These are phyloP conservation scores for Parthenolecanium corni DNA, from an alignment of 2,888 invertebrate species.

Conservation along the genomic window DNA sequence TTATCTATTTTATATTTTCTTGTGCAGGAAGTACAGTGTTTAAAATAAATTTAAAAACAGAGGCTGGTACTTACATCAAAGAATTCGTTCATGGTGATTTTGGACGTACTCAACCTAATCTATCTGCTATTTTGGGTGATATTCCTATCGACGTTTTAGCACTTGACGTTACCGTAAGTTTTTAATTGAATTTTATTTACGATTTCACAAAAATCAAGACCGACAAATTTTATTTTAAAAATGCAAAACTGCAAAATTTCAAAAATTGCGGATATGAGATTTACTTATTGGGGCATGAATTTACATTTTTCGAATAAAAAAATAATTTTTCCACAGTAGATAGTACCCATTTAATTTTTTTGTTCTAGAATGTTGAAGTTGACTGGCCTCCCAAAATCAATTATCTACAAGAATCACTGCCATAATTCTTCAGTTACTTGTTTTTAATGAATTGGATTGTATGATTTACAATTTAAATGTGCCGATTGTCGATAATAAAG, in stretches of 20 bases:
- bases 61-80: conserved; percentile 93
- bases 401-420: conserved; percentile 6
- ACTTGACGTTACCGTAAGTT: conserved; percentile 57
- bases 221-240: too few species aligned
- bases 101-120: conserved; percentile 68
- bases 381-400: conserved; percentile 29
- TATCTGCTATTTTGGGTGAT: conserved; percentile 53
- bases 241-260: too few species aligned
- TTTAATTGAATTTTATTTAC: not conserved
- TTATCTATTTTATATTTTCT: not conserved
- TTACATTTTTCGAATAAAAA: not conserved
- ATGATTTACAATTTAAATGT: not conserved
- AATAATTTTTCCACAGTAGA: too few species aligned
- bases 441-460: too few species aligned
- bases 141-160: conserved; percentile 74
- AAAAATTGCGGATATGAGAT: too few species aligned
- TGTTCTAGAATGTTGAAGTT: conserved; percentile 28
- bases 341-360: too few species aligned
- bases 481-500: not conserved
- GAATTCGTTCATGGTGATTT: conserved; percentile 97
- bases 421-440: too few species aligned
- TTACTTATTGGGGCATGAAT: too few species aligned
- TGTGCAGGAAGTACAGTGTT: conserved; percentile 1
- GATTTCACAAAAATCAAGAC: not conserved
- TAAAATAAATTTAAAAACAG: conserved; percentile 56